These are phyloP conservation scores for Gobio gobio DNA, from an alignment of 2,113 vertebrate species.

Conservation along the genomic window DNA sequence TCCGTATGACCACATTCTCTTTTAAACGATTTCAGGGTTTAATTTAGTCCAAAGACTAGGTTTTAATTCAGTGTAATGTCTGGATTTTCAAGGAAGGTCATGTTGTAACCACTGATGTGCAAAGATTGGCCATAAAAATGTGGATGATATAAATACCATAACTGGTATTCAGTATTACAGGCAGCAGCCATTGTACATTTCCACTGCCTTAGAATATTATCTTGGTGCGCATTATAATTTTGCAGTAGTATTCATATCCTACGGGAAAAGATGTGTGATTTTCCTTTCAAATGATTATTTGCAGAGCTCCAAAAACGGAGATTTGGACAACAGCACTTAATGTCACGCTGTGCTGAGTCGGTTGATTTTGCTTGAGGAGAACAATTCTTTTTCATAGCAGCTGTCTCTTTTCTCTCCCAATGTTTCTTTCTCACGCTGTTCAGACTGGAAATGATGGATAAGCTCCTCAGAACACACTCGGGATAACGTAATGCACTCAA, in stretches of 20 bases:
- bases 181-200: background rate
- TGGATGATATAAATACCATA: background rate
- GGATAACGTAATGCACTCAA: conserved; percentile 14
- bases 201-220: background rate
- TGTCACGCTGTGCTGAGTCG: conserved; percentile 33
- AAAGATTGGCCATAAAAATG: background rate
- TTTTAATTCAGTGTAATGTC: background rate
- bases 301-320: conserved; percentile 19
- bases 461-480: conserved; percentile 19
- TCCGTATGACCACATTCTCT: no score
- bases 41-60: no score
- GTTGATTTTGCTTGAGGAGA: background rate
- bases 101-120: background rate
- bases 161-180: background rate
- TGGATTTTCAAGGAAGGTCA: background rate
- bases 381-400: conserved; percentile 40
- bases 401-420: conserved; percentile 27
- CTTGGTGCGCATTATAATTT: background rate
- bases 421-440: conserved; percentile 27
- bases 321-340: conserved; percentile 36
- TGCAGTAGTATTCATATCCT: background rate
- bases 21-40: background rate
- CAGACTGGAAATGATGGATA: conserved; percentile 12
- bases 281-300: conserved; percentile 38
- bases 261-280: background rate